Conservation (phyloP, 2,797 vertebrate genomes). For the Enteromius treurensis region DNA sequence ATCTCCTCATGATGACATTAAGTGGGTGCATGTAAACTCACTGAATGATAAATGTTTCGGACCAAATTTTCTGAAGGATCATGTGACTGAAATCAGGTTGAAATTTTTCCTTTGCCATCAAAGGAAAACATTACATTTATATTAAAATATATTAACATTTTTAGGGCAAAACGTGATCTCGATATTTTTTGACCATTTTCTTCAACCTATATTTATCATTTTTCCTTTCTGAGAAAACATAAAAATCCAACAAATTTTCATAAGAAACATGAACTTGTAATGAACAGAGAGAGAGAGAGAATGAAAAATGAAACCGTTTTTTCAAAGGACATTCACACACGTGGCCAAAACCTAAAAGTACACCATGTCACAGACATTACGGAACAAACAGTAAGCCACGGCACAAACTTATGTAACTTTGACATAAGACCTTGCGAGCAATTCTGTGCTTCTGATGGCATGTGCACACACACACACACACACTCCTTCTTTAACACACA, state of each 20-base stretch:
- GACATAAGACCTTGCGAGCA: not conserved
- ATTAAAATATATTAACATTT: not conserved
- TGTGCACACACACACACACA: constrained; percentile 8
- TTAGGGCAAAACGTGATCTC: not conserved
- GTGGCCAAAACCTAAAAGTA: constrained; percentile 17
- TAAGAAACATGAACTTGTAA: not conserved
- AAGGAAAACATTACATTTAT: not conserved
- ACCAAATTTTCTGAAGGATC: not conserved
- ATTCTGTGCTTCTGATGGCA: not conserved
- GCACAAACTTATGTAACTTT: constrained; percentile 27
- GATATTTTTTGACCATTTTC: not conserved
- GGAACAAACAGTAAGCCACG: constrained; percentile 6
- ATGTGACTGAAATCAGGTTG: not conserved
- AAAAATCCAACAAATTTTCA: not conserved
- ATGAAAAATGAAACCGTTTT: not conserved
- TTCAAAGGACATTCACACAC: not conserved
- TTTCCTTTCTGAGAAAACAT: not conserved
- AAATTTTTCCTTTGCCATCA: not conserved
- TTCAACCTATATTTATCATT: not conserved
- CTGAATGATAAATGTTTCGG: not conserved
- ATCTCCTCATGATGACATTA: no score
- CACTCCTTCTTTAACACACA: not conserved
- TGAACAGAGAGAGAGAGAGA: not conserved
- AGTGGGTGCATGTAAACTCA: no score
- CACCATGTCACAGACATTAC: constrained; percentile 9